Conservation (phyloP, 2,797 vertebrate species). For the Phoxinus dragarum region DNA sequence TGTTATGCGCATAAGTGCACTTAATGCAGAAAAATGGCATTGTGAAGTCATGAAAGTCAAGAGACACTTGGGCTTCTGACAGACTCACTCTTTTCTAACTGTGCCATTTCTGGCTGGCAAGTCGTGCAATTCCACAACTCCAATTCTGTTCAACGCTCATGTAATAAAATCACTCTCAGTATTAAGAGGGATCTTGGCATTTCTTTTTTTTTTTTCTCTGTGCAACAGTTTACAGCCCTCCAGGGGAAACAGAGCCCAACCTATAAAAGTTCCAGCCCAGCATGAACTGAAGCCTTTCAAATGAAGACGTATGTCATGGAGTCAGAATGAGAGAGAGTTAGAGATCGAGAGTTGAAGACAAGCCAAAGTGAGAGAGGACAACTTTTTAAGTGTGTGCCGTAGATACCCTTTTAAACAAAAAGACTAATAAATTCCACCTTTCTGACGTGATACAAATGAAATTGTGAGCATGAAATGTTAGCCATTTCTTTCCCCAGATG, state of each 20-base stretch:
- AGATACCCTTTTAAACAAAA: conserved; percentile 75
- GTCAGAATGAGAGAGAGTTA: conserved; percentile 50
- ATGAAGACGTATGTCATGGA: conserved; percentile 81
- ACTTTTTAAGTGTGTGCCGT: conserved; percentile 66
- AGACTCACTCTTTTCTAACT: conserved; percentile 56
- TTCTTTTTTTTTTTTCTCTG: conserved; percentile 76
- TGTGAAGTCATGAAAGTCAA: conserved; percentile 49
- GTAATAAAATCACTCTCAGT: conserved; percentile 79
- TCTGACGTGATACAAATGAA: conserved; percentile 78
- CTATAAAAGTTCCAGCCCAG: conserved; percentile 81
- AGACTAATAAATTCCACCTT: conserved; percentile 78
- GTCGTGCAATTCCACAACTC: conserved; percentile 64
- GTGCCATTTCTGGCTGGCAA: conserved; percentile 56
- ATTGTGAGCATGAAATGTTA: conserved; percentile 76
- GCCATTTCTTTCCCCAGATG: conserved; percentile 75
- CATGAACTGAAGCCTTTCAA: conserved; percentile 77
- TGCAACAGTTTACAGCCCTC: conserved; percentile 78
- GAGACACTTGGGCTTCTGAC: conserved; percentile 54
- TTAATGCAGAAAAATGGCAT: conserved; percentile 44
- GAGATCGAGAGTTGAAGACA: conserved; percentile 56
- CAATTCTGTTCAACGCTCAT: conserved; percentile 75
- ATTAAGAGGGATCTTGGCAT: conserved; percentile 80
- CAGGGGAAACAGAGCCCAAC: conserved; percentile 76
- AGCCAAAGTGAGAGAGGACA: conserved; percentile 50
- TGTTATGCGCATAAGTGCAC: conserved; percentile 17